Conservation (phyloP, 2,113 vertebrate species). For the Varanus salvator region DNA sequence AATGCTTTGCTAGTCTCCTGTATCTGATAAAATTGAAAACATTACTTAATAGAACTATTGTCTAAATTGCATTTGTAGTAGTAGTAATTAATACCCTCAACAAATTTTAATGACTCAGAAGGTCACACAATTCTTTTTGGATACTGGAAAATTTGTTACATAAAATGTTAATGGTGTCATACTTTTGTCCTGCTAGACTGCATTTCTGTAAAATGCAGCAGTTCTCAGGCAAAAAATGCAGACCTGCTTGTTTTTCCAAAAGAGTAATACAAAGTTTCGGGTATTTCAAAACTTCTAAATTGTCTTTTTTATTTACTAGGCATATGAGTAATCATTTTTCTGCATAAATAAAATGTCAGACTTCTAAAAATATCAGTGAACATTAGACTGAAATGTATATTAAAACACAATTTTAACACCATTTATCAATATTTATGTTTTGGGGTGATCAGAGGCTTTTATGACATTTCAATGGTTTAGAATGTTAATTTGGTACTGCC, state of each 20-base stretch:
- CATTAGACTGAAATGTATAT: conserved; percentile 69
- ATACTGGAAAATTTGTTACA: conserved; percentile 68
- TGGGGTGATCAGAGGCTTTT: conserved; percentile 68
- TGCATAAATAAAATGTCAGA: conserved; percentile 68
- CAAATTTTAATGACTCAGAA: conserved; percentile 76
- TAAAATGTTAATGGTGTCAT: conserved; percentile 69
- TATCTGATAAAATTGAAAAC: conserved; percentile 37
- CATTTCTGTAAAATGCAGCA: conserved; percentile 44
- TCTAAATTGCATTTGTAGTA: conserved; percentile 75
- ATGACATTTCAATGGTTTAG: conserved; percentile 73
- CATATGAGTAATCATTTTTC: conserved; percentile 62
- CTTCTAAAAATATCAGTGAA: conserved; percentile 63
- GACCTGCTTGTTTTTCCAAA: conserved; percentile 47
- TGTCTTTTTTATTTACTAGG: conserved; percentile 26
- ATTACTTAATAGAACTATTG: conserved; percentile 27
- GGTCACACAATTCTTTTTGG: conserved; percentile 69
- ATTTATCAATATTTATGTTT: conserved; percentile 72
- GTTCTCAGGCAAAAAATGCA: conserved; percentile 50
- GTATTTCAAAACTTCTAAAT: conserved; percentile 55
- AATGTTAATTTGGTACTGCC: conserved; percentile 57
- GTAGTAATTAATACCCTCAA: conserved; percentile 67
- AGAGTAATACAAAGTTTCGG: conserved; percentile 38
- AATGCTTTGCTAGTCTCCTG: conserved; percentile 47
- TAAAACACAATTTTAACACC: conserved; percentile 67
- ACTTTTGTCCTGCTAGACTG: conserved; percentile 60